Percentiles rank a stretch among this genome's conserved stretches.
These are phyloP conservation scores for Brachypodius melanocephalos DNA, from an alignment of 2,113 vertebrate species.

Conservation along the genomic window DNA sequence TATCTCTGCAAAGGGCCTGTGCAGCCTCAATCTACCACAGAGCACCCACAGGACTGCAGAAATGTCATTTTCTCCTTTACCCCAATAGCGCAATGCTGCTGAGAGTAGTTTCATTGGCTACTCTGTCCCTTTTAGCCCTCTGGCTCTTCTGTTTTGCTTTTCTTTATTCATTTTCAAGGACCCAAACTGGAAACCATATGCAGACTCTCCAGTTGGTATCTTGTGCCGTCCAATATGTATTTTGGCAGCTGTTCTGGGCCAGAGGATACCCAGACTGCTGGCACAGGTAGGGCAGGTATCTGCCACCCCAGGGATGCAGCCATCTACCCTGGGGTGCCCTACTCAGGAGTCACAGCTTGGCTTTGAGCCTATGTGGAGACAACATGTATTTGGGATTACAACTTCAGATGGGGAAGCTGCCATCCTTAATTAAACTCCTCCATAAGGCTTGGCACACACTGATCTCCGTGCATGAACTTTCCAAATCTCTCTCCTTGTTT, in stretches of 20 bases:
- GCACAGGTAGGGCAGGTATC: background rate
- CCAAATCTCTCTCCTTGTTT: background rate
- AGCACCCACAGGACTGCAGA: background rate
- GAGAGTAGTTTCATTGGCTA: background rate
- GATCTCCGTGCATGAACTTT: background rate
- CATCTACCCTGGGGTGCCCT: background rate
- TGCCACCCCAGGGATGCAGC: background rate
- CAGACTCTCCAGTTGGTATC: background rate
- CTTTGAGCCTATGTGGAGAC: background rate
- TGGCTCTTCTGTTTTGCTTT: background rate
- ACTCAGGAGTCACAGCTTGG: background rate
- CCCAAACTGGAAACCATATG: background rate
- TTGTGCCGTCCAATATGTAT: background rate
- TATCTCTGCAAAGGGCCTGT: background rate
- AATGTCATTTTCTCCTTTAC: background rate
- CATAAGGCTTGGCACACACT: background rate
- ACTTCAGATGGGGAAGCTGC: background rate
- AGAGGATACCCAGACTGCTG: background rate
- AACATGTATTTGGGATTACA: background rate
- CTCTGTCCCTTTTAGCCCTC: background rate
- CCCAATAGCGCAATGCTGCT: background rate
- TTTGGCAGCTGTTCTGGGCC: background rate
- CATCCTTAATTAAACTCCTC: background rate
- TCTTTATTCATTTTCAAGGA: background rate
- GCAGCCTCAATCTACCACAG: background rate